phyloP scores from a whole-genome alignment of 2,113 vertebrate species.

The Bubo scandiacus region DNA sequence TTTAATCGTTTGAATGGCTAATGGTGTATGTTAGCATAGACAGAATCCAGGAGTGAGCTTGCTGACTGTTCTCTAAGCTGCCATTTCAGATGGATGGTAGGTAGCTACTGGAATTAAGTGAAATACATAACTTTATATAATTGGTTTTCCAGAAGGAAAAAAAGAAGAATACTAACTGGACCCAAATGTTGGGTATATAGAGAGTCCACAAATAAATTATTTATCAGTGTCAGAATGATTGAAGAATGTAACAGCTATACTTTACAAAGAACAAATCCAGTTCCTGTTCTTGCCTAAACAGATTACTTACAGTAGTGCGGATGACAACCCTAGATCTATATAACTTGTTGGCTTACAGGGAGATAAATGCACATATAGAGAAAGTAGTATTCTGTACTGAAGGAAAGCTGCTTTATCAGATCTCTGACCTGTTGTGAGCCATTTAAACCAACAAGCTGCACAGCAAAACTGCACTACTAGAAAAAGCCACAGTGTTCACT shows the following conservation, averaged over 20 bases:
- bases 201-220: background rate
- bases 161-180: background rate
- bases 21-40: background rate
- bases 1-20: background rate
- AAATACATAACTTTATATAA: background rate
- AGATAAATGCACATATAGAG: background rate
- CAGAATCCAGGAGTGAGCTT: background rate
- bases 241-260: background rate
- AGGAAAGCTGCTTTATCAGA: background rate
- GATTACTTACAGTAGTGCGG: background rate
- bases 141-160: background rate
- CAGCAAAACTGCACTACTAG: background rate
- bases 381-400: background rate
- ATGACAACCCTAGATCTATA: background rate
- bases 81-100: background rate
- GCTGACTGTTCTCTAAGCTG: background rate
- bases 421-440: background rate
- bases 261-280: background rate
- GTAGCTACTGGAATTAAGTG: background rate
- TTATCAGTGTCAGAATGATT: background rate
- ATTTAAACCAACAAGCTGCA: conserved; percentile 9
- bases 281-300: background rate
- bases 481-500: background rate
- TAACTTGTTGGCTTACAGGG: background rate
- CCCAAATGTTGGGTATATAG: background rate